These are phyloP conservation scores for Acromyrmex echinatior DNA, from an alignment of 1,140 invertebrate genomes.

Conservation along the genomic window DNA sequence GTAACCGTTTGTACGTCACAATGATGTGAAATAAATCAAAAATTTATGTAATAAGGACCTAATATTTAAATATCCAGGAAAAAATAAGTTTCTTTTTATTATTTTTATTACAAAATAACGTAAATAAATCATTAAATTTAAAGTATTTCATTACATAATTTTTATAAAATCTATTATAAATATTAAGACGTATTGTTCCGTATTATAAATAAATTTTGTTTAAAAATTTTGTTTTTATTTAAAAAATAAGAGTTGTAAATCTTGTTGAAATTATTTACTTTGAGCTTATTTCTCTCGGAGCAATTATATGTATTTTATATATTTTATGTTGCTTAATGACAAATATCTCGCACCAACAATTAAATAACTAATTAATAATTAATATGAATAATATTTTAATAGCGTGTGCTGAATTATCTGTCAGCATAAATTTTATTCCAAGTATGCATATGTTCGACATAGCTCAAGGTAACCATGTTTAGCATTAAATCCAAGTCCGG, in stretches of 20 bases:
- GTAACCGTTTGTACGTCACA: background rate
- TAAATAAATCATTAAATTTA: background rate
- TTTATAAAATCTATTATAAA: background rate
- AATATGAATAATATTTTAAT: constrained; percentile 10
- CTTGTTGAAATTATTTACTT: background rate
- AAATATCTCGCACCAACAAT: background rate
- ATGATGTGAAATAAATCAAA: background rate
- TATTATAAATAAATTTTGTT: background rate
- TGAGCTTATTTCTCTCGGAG: background rate
- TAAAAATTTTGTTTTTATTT: background rate
- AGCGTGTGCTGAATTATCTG: background rate
- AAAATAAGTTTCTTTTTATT: background rate
- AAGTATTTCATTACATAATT: background rate
- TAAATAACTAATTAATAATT: constrained; percentile 5
- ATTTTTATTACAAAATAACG: background rate
- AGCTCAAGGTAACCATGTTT: background rate
- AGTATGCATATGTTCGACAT: background rate
- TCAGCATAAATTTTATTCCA: background rate
- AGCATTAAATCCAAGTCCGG: constrained; percentile 9
- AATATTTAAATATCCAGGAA: background rate
- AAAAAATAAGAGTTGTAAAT: background rate
- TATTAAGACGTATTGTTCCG: background rate
- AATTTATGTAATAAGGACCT: background rate
- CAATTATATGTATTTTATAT: background rate
- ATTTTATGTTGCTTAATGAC: background rate